phyloP scores from a whole-genome alignment of 2,888 invertebrate genomes.

The Mythimna ferrago region DNA sequence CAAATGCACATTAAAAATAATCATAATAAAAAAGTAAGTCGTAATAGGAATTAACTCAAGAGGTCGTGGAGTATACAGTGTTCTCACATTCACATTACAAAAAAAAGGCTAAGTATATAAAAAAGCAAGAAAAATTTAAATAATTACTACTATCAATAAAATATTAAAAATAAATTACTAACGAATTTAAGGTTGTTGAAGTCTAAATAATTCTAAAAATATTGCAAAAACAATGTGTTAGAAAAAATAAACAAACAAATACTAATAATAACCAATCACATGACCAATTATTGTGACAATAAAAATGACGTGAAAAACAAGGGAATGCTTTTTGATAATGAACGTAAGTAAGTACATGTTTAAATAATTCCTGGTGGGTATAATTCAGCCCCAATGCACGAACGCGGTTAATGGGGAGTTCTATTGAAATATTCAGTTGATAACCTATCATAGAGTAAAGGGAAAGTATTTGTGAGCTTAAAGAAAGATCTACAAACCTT shows the following conservation, averaged over 20 bases:
- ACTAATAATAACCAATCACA: slow-evolving; percentile 63
- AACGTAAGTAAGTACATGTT: slow-evolving; percentile 73
- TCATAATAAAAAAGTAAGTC: too few relatives aligned
- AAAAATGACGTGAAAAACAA: slow-evolving; percentile 70
- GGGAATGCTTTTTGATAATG: slow-evolving; percentile 78
- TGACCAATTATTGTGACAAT: slow-evolving; percentile 68
- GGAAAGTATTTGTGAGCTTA: neutral
- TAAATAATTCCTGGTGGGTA: slow-evolving; percentile 69
- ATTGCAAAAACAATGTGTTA: too few relatives aligned
- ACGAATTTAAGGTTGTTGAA: too few relatives aligned
- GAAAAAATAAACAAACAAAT: slow-evolving; percentile 30
- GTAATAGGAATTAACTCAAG: too few relatives aligned
- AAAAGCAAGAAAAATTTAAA: too few relatives aligned
- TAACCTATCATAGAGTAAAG: slow-evolving; percentile 17
- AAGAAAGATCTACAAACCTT: neutral
- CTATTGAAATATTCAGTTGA: slow-evolving; percentile 66
- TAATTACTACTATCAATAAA: too few relatives aligned
- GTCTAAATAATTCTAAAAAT: too few relatives aligned
- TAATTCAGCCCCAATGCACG: slow-evolving; percentile 64
- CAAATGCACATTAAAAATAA: too few relatives aligned
- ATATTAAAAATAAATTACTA: too few relatives aligned
- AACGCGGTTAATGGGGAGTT: slow-evolving; percentile 63
- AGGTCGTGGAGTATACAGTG: too few relatives aligned
- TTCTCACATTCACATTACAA: too few relatives aligned
- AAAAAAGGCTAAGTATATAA: too few relatives aligned